Percentiles rank a stretch among this genome's conserved stretches.
These are phyloP conservation scores for Cataglyphis altisquamis DNA, from an alignment of 2,888 invertebrate species.

Conservation along the genomic window DNA sequence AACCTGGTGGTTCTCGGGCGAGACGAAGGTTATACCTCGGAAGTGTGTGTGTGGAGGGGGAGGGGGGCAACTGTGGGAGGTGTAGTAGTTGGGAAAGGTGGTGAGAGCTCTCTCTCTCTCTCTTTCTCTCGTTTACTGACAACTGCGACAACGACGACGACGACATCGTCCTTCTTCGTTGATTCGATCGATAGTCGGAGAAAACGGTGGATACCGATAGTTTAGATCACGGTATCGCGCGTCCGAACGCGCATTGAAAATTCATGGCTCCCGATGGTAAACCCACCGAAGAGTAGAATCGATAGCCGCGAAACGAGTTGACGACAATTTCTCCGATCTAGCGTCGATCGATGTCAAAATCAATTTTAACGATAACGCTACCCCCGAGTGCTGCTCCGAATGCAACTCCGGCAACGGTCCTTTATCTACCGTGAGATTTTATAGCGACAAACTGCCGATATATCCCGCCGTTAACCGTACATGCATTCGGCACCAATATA, in stretches of 20 bases:
- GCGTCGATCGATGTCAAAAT: slow-evolving; percentile 47
- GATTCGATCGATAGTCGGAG: slow-evolving; percentile 64
- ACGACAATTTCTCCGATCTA: slow-evolving; percentile 62
- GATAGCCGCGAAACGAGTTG: slow-evolving; percentile 66
- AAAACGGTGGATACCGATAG: slow-evolving; percentile 65
- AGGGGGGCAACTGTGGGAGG: slow-evolving; percentile 1
- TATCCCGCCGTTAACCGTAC: slow-evolving; percentile 15
- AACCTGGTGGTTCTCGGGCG: slow-evolving; percentile 36
- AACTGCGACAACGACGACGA: slow-evolving; percentile 24
- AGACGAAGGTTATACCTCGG: slow-evolving; percentile 16
- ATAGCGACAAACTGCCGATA: slow-evolving; percentile 44
- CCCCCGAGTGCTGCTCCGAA: slow-evolving; percentile 29
- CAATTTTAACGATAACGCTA: slow-evolving; percentile 54
- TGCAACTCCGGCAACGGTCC: slow-evolving; percentile 19
- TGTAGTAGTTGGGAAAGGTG: slow-evolving; percentile 1
- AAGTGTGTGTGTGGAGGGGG: not conserved
- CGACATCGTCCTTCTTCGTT: slow-evolving; percentile 42
- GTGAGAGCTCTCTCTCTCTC: slow-evolving; percentile 2
- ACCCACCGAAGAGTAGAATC: slow-evolving; percentile 56
- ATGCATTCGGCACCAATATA: not conserved
- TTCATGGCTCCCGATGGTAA: slow-evolving; percentile 68
- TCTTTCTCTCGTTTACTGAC: slow-evolving; percentile 54
- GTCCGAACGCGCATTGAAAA: slow-evolving; percentile 62
- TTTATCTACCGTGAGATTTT: slow-evolving; percentile 50
- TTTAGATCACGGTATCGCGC: slow-evolving; percentile 52